Conservation (phyloP, 2,113 vertebrate species). For the Dipodomys merriami region DNA sequence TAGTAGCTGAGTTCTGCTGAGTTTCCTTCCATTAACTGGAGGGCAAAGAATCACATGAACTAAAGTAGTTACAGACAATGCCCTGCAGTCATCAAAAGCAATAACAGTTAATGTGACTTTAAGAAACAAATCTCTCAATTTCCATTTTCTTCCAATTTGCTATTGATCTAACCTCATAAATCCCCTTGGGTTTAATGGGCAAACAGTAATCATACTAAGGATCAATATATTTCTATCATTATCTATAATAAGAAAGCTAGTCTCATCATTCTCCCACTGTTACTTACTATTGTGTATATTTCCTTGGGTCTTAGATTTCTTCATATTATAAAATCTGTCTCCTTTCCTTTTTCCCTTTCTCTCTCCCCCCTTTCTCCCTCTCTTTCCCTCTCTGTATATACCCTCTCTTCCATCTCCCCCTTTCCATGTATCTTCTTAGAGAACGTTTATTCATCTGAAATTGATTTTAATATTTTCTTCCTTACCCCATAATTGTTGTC, state of each 20-base stretch:
- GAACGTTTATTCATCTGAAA: not conserved
- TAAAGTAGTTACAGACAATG: not conserved
- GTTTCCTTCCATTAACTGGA: not conserved
- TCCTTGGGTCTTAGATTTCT: too few species aligned
- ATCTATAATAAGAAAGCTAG: not conserved
- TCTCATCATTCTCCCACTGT: not conserved
- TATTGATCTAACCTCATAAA: not conserved
- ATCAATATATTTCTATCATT: not conserved
- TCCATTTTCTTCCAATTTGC: slow-evolving; percentile 16
- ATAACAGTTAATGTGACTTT: slow-evolving; percentile 18
- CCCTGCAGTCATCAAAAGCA: not conserved
- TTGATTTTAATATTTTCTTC: not conserved
- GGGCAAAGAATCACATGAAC: not conserved
- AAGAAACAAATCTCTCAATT: slow-evolving; percentile 37
- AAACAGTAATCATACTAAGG: not conserved
- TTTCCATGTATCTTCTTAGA: not conserved
- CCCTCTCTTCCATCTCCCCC: too few species aligned
- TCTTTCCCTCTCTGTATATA: not conserved
- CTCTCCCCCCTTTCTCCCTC: not conserved
- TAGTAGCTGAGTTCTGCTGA: not conserved
- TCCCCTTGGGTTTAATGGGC: not conserved
- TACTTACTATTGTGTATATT: not conserved
- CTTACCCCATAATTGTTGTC: not conserved
- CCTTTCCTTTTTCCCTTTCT: not conserved
- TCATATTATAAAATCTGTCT: not conserved